Base-by-base conservation (phyloP, 2,797 vertebrate species). In the Mormyrops boulengeri region DNA sequence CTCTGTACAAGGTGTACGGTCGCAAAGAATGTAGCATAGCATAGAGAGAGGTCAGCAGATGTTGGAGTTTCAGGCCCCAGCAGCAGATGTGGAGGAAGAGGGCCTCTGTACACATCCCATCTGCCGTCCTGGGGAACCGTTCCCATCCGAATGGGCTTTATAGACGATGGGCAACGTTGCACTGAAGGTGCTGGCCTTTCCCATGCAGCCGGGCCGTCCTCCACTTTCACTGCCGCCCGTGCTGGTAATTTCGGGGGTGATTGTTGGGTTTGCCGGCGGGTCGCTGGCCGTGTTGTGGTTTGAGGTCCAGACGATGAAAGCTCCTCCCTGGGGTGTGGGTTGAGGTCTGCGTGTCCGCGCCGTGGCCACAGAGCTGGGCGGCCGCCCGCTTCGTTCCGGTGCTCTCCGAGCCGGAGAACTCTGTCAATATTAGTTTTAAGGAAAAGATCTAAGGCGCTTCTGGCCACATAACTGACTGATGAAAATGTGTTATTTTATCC, bases 261-360 rank as follows among this genome's bases (percentile, higher is more conserved):
- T 91, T 90, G 90, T 90, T 91, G 91, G 91, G 91, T 94, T 93
- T 92, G 92, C 92, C 91, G 92, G 92, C 88, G 91, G 91, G 91
- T 93, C 89, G 50, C 90, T 89, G 90, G 93, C 93, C 88, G 8
- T 92, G 91, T 90, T 94, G 92, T 89, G 93, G 94, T 93, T 92
- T 92, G 90, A 90, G 88, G 93, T 92, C 92, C 92, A 95, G 95
- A 94, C 91, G 90, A 92, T 92, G 93, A 91, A 93, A 90, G 93
- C 92, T 92, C 91, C 80, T 94, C 94, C 69, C 93, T 92, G 93
- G 91, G 69, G 89, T 90, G 55, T 93, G 91, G 91, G 91, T 89
- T 88, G 53, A 85, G 90, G 91, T 88, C 41, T 92, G 90, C 88
- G 91, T 90, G 92, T 90, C 90, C 47, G 91, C 88, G 91, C 53